Percentiles rank a stretch among this genome's conserved stretches.
Evolutionary conservation across 2,113 vertebrate species (phyloP).

Genomic region (Hippopotamus amphibius): DNA sequence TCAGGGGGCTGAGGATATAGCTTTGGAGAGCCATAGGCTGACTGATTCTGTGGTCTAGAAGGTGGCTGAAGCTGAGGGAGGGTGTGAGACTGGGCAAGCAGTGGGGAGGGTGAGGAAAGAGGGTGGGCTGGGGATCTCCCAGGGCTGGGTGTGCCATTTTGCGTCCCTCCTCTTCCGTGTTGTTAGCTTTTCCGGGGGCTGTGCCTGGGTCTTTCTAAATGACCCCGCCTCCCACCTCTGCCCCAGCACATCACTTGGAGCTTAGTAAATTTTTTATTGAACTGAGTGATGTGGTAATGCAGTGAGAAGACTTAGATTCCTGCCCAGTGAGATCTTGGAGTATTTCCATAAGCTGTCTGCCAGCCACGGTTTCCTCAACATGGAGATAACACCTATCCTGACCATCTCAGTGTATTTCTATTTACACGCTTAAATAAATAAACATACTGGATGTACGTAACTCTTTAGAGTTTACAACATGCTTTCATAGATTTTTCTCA

Average conservation of each 20-base stretch:
- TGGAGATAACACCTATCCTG: background rate
- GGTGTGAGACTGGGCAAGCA: background rate
- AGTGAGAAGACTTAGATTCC: constrained; percentile 41
- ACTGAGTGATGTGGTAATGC: background rate
- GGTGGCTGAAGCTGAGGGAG: background rate
- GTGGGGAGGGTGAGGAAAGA: background rate
- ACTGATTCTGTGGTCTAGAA: background rate
- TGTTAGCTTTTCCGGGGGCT: background rate
- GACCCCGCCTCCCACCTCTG: background rate
- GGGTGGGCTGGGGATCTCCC: background rate
- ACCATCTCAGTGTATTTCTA: constrained; percentile 34
- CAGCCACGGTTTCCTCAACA: background rate
- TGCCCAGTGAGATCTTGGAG: background rate
- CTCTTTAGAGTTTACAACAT: background rate
- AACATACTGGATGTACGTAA: background rate
- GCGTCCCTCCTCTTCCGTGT: background rate
- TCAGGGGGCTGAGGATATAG: background rate
- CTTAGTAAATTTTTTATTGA: constrained; percentile 1
- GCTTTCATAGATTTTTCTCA: background rate
- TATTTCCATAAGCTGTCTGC: background rate
- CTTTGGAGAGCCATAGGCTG: background rate
- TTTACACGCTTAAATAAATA: constrained; percentile 46
- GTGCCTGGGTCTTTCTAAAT: background rate
- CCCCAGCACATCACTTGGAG: background rate
- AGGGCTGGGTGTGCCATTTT: background rate